These are phyloP conservation scores for Acyrthosiphon pisum DNA, from an alignment of 1,140 invertebrate species.

Conservation along the genomic window DNA sequence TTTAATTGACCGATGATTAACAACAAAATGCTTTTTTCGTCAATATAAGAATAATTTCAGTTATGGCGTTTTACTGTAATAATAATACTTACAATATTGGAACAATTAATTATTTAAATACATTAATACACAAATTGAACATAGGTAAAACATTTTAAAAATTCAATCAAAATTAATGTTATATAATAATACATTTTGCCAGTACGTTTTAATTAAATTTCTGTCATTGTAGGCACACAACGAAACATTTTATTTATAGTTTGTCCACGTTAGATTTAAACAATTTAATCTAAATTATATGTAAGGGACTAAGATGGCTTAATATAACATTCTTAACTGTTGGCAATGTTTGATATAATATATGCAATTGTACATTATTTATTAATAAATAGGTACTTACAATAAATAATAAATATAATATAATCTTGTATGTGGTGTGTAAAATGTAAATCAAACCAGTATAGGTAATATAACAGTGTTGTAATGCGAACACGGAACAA, in stretches of 20 bases:
- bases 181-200: background rate
- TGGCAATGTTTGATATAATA: background rate
- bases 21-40: background rate
- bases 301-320: background rate
- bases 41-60: background rate
- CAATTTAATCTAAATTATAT: background rate
- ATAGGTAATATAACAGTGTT: background rate
- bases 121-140: background rate
- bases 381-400: background rate
- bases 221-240: background rate
- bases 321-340: background rate
- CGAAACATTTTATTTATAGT: too few relatives aligned
- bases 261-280: too few relatives aligned
- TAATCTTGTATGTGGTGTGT: background rate
- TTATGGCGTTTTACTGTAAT: too few relatives aligned
- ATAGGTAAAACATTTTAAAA: background rate
- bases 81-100: background rate
- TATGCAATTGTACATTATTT: too few relatives aligned
- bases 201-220: background rate
- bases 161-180: background rate
- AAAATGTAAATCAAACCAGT: background rate
- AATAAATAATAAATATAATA: too few relatives aligned
- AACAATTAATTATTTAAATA: background rate
- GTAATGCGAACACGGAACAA: background rate
- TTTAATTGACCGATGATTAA: background rate